Conservation (phyloP, 2,888 invertebrate genomes). For the Stenurella melanura region DNA sequence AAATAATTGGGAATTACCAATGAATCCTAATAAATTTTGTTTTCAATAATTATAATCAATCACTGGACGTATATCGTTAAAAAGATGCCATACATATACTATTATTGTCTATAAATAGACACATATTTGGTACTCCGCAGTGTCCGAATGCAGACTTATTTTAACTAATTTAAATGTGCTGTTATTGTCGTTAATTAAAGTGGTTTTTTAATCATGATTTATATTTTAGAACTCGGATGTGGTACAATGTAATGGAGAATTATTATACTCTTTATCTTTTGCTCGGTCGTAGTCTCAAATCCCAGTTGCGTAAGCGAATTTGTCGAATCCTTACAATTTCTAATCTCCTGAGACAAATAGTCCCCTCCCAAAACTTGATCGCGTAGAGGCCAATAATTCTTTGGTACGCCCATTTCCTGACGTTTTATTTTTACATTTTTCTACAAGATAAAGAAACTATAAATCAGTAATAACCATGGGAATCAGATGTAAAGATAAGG, state of each 20-base stretch:
- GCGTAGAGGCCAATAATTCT: slow-evolving; percentile 53
- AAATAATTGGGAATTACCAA: too few species aligned
- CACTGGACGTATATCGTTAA: too few species aligned
- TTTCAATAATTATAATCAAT: too few species aligned
- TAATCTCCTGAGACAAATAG: slow-evolving; percentile 59
- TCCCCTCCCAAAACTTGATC: slow-evolving; percentile 53
- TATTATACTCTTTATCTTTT: slow-evolving; percentile 16
- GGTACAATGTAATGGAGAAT: slow-evolving; percentile 17
- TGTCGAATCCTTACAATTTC: slow-evolving; percentile 63
- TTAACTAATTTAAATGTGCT: too few species aligned
- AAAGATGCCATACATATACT: too few species aligned
- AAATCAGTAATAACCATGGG: slow-evolving; percentile 63
- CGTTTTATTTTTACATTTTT: slow-evolving; percentile 61
- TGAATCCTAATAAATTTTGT: too few species aligned
- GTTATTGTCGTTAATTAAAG: not conserved
- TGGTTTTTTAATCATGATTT: not conserved
- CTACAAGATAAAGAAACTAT: slow-evolving; percentile 60
- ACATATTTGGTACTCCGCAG: not conserved
- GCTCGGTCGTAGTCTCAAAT: slow-evolving; percentile 46
- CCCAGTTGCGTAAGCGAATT: slow-evolving; percentile 63
- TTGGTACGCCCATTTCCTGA: slow-evolving; percentile 51
- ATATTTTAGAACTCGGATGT: not conserved
- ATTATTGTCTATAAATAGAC: too few species aligned
- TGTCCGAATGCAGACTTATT: not conserved
- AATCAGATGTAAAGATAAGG: slow-evolving; percentile 64